These are phyloP conservation scores for Lobophora halterata DNA, from an alignment of 2,888 invertebrate genomes.

Conservation along the genomic window DNA sequence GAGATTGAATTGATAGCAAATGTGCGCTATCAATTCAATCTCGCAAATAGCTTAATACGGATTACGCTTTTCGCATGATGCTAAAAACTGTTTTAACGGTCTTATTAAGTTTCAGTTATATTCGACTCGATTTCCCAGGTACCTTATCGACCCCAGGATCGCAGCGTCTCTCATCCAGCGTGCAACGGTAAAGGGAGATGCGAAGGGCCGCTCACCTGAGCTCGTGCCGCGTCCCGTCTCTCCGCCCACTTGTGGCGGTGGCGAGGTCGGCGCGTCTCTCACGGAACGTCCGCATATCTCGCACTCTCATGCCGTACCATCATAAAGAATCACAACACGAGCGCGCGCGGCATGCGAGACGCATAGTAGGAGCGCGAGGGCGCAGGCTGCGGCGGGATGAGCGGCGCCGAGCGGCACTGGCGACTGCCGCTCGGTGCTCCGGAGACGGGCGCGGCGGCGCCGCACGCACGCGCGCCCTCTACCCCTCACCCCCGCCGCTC, in stretches of 20 bases:
- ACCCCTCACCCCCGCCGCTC: conserved; percentile 35
- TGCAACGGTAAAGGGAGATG: conserved; percentile 59
- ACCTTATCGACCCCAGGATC: conserved; percentile 71
- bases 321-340: conserved; percentile 77
- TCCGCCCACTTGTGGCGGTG: conserved; percentile 77
- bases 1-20: conserved; percentile 14
- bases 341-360: conserved; percentile 65
- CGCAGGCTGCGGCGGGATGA: conserved; percentile 39
- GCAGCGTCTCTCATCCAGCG: conserved; percentile 59
- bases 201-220: conserved; percentile 73
- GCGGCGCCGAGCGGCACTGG: conserved; percentile 57
- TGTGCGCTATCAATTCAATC: too few species aligned
- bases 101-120: conserved; percentile 32
- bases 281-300: conserved; percentile 77
- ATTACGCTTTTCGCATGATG: conserved; percentile 34
- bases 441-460: conserved; percentile 62
- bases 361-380: conserved; percentile 56
- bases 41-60: conserved; percentile 37
- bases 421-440: conserved; percentile 52
- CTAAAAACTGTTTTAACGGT: conserved; percentile 16
- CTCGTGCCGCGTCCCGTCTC: conserved; percentile 59
- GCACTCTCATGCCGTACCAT: conserved; percentile 76
- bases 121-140: conserved; percentile 35
- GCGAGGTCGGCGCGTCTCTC: conserved; percentile 55
- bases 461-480: conserved; percentile 60